These are phyloP conservation scores for Drosophila repletoides DNA, from an alignment of 1,140 invertebrate genomes.

Conservation along the genomic window DNA sequence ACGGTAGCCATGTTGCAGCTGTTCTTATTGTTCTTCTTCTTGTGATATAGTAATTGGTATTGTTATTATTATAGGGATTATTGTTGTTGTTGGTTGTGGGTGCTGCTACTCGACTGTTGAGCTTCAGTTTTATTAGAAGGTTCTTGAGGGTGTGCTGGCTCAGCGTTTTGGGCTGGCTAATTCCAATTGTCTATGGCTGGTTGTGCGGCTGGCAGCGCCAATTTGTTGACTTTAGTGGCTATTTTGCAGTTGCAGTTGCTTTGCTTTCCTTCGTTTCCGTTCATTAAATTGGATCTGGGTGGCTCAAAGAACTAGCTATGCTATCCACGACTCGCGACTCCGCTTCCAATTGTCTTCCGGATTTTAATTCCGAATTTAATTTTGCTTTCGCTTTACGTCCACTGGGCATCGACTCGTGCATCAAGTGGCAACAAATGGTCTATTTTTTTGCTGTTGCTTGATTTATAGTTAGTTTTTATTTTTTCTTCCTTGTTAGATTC, in stretches of 20 bases:
- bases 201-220: slow-evolving; percentile 39
- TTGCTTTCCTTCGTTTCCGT: slow-evolving; percentile 63
- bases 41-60: slow-evolving; percentile 5
- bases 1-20: slow-evolving; percentile 90
- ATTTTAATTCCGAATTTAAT: slow-evolving; percentile 7
- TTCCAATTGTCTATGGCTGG: slow-evolving; percentile 45
- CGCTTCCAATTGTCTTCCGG: background rate
- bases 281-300: slow-evolving; percentile 77
- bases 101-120: background rate
- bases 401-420: slow-evolving; percentile 30
- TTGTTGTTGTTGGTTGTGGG: background rate
- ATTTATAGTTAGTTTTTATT: background rate
- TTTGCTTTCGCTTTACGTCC: slow-evolving; percentile 18
- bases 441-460: background rate
- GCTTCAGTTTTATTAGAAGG: background rate
- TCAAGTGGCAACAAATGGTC: slow-evolving; percentile 14
- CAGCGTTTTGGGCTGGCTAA: slow-evolving; percentile 8
- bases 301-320: no score
- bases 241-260: slow-evolving; percentile 48
- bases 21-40: slow-evolving; percentile 5
- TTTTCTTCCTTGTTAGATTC: background rate
- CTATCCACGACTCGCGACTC: slow-evolving; percentile 4
- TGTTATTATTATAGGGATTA: background rate
- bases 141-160: background rate
- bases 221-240: slow-evolving; percentile 51